phyloP scores from a whole-genome alignment of 2,797 vertebrate genomes.

The Pantherophis vulpinus region DNA sequence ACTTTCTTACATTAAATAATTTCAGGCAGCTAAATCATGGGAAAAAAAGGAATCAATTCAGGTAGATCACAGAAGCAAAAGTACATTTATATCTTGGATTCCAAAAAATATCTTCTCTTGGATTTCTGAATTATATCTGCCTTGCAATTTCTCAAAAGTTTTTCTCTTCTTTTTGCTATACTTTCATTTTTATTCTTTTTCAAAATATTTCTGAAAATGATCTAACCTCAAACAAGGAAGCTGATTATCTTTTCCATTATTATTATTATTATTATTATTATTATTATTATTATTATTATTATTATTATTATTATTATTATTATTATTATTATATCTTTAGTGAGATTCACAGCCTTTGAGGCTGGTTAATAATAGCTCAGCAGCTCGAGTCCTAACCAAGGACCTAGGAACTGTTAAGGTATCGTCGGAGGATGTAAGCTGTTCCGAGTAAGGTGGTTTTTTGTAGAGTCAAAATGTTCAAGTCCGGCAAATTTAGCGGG shows the following conservation, averaged over 20 bases:
- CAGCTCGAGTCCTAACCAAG: too few relatives aligned
- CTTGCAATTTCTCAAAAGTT: background rate
- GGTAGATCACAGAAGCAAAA: background rate
- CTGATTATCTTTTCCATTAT: background rate
- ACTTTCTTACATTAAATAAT: background rate
- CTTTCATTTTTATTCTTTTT: background rate
- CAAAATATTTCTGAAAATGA: background rate
- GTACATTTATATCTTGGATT: background rate
- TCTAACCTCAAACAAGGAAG: background rate
- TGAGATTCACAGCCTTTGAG: too few relatives aligned
- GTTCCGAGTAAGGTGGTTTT: too few relatives aligned
- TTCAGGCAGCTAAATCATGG: background rate
- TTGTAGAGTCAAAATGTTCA: too few relatives aligned
- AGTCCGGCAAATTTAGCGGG: too few relatives aligned
- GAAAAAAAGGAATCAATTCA: background rate
- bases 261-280: background rate
- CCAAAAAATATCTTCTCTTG: background rate
- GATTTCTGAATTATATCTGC: background rate
- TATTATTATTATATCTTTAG: background rate
- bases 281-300: background rate
- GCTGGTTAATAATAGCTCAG: too few relatives aligned
- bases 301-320: too few relatives aligned
- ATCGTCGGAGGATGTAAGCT: too few relatives aligned
- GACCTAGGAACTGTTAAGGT: too few relatives aligned
- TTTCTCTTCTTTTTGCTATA: background rate